phyloP scores from a whole-genome alignment of 2,113 vertebrate genomes.

The Podilymbus podiceps region DNA sequence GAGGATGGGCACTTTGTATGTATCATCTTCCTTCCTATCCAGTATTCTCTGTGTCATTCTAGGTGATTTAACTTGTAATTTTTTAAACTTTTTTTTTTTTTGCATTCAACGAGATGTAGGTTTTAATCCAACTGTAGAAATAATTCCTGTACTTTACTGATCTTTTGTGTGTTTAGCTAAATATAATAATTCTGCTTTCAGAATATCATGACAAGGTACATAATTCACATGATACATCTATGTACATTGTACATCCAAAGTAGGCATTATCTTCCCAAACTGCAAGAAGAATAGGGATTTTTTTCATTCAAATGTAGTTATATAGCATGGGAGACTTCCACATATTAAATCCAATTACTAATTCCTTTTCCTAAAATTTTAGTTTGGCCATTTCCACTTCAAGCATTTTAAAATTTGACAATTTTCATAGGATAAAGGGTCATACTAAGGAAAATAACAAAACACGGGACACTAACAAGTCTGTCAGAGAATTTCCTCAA shows the following conservation, averaged over 20 bases:
- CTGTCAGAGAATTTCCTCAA: background rate
- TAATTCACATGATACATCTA: background rate
- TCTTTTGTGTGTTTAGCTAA: background rate
- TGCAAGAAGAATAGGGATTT: background rate
- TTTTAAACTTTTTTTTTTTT: background rate
- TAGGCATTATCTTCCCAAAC: background rate
- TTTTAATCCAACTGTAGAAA: background rate
- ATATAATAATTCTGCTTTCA: background rate
- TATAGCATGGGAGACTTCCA: background rate
- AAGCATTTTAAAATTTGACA: background rate
- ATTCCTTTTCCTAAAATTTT: background rate
- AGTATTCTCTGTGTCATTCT: background rate
- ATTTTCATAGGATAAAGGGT: background rate
- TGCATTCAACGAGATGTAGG: background rate
- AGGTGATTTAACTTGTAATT: background rate
- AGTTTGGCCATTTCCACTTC: background rate
- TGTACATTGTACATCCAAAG: background rate
- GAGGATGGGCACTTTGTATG: background rate
- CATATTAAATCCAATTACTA: background rate
- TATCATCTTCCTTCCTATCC: background rate
- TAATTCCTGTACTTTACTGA: background rate
- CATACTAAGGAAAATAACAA: background rate
- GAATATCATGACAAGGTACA: background rate
- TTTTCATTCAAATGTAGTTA: background rate
- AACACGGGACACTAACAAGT: background rate